A percentile compares a stretch with the other conserved stretches of the same genome.
Conservation (phyloP, 2,113 vertebrate genomes). For the Myotis brandtii region DNA sequence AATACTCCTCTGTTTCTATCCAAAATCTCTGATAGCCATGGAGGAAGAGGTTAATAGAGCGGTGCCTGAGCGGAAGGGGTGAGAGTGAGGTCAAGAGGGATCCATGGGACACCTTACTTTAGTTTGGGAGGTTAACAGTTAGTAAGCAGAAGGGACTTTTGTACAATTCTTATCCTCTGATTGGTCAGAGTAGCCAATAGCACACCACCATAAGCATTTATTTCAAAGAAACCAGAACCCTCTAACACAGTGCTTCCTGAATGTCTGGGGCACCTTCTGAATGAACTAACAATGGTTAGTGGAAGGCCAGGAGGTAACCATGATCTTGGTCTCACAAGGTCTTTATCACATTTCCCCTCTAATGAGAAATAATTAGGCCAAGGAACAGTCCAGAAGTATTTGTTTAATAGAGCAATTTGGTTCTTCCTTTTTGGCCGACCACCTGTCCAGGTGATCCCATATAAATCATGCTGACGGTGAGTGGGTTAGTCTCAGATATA, state of each 20-base stretch:
- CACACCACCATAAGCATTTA: conserved; percentile 38
- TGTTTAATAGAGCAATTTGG: background rate
- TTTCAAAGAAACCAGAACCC: conserved; percentile 17
- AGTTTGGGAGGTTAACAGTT: conserved; percentile 90
- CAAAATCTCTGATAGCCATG: conserved; percentile 99
- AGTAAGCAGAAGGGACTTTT: conserved; percentile 90
- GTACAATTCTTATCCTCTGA: conserved; percentile 92
- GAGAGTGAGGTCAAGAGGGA: conserved; percentile 93
- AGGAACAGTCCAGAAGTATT: background rate
- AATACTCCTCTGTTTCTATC: conserved; percentile 99
- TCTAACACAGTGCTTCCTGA: background rate
- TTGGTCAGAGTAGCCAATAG: conserved; percentile 87
- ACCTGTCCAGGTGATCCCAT: background rate
- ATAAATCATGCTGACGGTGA: background rate
- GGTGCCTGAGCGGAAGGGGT: conserved; percentile 95
- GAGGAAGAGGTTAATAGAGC: conserved; percentile 99
- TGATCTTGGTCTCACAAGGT: background rate
- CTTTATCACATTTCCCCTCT: background rate
- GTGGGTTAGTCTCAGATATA: background rate
- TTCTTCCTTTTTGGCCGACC: background rate
- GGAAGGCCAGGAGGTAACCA: background rate
- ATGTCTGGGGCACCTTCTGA: background rate
- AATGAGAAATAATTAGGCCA: background rate
- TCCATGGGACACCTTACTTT: conserved; percentile 85
- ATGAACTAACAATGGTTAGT: background rate